These are phyloP conservation scores for Poliocrania exsul DNA, from an alignment of 2,797 vertebrate genomes.

Conservation along the genomic window DNA sequence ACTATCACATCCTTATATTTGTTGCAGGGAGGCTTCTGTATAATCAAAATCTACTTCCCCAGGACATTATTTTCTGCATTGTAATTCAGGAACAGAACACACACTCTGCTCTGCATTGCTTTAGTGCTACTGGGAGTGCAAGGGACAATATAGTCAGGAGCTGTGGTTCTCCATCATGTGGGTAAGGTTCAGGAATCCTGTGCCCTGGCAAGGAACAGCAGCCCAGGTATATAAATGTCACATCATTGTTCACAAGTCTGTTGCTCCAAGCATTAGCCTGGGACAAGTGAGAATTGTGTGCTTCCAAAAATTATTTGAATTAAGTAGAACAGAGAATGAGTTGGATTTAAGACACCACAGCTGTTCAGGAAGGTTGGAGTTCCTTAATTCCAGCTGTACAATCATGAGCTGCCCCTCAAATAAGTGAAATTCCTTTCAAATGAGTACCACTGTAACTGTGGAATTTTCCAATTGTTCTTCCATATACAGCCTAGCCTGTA, in stretches of 20 bases:
- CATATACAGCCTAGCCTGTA: neutral
- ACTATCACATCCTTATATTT: neutral
- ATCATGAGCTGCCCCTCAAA: neutral
- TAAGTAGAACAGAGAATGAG: neutral
- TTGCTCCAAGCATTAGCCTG: neutral
- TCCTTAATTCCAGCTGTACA: neutral
- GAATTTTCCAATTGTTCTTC: neutral
- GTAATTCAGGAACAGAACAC: neutral
- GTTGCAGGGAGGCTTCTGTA: neutral
- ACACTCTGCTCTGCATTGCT: neutral
- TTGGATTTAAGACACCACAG: neutral
- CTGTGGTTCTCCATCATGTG: neutral
- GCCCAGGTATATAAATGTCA: neutral
- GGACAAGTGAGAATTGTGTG: neutral
- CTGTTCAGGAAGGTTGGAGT: neutral
- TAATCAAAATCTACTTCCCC: neutral
- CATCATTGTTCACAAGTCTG: neutral
- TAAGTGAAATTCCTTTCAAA: neutral
- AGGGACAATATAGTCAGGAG: fast-evolving
- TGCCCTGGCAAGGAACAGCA: neutral
- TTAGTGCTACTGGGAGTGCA: neutral
- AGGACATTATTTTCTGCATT: neutral
- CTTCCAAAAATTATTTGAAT: neutral
- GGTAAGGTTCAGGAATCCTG: neutral
- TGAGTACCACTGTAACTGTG: fast-evolving